Conservation (phyloP, 2,888 invertebrate species). For the Lasius platythorax region DNA sequence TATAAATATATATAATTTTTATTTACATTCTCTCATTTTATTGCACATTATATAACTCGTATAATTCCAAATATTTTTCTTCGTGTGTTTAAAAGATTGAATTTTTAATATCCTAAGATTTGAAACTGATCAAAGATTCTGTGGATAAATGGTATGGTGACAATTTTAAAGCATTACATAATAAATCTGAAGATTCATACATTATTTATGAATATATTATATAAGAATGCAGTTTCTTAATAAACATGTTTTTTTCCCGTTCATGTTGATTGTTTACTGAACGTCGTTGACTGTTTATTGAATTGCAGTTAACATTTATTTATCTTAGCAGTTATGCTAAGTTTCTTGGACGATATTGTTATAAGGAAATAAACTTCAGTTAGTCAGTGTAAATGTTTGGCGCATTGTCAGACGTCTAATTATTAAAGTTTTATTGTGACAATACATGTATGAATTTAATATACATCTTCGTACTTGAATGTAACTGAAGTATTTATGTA, state of each 20-base stretch:
- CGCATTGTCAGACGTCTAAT: neutral
- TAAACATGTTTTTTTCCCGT: neutral
- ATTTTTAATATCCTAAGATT: neutral
- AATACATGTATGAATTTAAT: neutral
- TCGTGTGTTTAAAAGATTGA: neutral
- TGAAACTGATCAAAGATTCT: neutral
- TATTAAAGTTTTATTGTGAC: neutral
- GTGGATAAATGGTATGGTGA: neutral
- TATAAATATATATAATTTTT: neutral
- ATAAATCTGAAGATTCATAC: neutral
- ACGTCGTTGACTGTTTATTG: neutral
- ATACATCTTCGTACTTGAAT: neutral
- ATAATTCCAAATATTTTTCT: neutral
- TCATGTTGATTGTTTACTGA: neutral
- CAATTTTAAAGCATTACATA: neutral
- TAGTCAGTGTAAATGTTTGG: constrained; percentile 2
- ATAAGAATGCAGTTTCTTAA: neutral
- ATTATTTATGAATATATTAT: neutral
- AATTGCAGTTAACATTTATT: neutral
- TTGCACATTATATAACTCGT: neutral
- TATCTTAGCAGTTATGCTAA: neutral
- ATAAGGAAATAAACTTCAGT: neutral
- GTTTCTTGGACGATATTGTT: constrained; percentile 1
- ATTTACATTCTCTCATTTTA: neutral
- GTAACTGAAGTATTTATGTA: neutral